Conservation (phyloP, 2,888 invertebrate genomes). For the Patella depressa region DNA sequence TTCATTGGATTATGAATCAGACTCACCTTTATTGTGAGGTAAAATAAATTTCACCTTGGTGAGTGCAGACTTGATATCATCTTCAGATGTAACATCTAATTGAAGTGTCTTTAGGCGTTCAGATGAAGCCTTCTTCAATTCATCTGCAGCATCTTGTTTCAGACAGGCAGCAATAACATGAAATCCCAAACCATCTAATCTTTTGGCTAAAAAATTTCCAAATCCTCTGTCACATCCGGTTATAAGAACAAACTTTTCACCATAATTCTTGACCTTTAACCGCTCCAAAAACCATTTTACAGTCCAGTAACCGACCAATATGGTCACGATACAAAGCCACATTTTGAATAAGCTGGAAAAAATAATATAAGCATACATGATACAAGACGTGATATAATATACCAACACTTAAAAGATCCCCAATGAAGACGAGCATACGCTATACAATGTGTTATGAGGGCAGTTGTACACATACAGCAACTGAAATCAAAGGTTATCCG, state of each 20-base stretch:
- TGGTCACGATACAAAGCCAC: too few species aligned
- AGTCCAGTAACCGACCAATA: too few species aligned
- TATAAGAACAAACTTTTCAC: conserved; percentile 49
- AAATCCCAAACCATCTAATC: conserved; percentile 47
- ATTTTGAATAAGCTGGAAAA: too few species aligned
- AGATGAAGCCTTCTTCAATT: conserved; percentile 36
- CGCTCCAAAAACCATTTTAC: too few species aligned
- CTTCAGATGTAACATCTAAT: conserved; percentile 34
- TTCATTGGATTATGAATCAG: too few species aligned
- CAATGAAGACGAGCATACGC: too few species aligned
- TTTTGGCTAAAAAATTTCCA: conserved; percentile 49
- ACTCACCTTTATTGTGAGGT: conserved; percentile 35
- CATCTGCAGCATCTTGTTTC: conserved; percentile 39
- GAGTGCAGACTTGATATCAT: conserved; percentile 31
- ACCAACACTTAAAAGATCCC: too few species aligned
- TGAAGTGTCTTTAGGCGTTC: conserved; percentile 26
- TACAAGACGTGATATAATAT: too few species aligned
- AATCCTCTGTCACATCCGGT: conserved; percentile 63
- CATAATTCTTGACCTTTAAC: conserved; percentile 23
- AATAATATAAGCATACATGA: too few species aligned
- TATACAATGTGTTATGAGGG: too few species aligned
- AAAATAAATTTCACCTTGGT: conserved; percentile 28
- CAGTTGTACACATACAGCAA: too few species aligned
- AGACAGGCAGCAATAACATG: conserved; percentile 53
- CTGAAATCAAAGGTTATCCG: too few species aligned